Conservation (phyloP, 2,888 invertebrate species). For the Heliconius aoede region DNA sequence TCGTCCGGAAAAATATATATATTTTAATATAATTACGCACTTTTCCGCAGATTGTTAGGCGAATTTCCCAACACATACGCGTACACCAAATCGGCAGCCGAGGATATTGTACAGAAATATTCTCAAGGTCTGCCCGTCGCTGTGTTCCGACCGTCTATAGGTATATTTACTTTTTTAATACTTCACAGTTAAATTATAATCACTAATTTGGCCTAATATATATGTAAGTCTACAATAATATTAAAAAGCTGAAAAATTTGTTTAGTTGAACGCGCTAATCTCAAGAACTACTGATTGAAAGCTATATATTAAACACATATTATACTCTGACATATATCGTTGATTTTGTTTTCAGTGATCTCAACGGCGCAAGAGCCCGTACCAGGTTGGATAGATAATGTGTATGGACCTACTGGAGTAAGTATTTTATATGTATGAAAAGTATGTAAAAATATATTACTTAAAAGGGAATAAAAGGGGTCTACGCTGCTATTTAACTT, state of each 20-base stretch:
- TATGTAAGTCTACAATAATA: too few species aligned
- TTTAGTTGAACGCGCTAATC: too few species aligned
- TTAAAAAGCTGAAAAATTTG: too few species aligned
- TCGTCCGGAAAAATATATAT: not conserved
- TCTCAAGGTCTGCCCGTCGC: slow-evolving; percentile 90
- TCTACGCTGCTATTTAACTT: too few species aligned
- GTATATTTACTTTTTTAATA: slow-evolving; percentile 64
- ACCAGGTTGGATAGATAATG: slow-evolving; percentile 89
- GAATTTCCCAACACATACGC: slow-evolving; percentile 97
- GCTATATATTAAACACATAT: not conserved
- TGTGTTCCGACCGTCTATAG: slow-evolving; percentile 95
- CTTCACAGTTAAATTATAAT: too few species aligned
- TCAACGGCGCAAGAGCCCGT: slow-evolving; percentile 82
- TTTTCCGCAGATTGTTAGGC: slow-evolving; percentile 84
- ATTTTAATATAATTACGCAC: not conserved
- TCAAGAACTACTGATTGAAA: too few species aligned
- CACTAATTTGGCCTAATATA: too few species aligned
- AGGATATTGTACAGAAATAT: slow-evolving; percentile 90
- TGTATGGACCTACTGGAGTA: slow-evolving; percentile 88
- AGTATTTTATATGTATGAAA: slow-evolving; percentile 49
- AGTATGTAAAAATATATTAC: not conserved
- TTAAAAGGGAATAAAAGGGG: too few species aligned
- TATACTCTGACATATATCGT: not conserved
- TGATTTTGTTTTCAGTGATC: slow-evolving; percentile 69
- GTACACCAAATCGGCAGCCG: slow-evolving; percentile 95